Percentiles rank a stretch among this genome's conserved stretches.
These are phyloP conservation scores for Microtus ochrogaster DNA, from an alignment of 2,113 vertebrate genomes.

Conservation along the genomic window DNA sequence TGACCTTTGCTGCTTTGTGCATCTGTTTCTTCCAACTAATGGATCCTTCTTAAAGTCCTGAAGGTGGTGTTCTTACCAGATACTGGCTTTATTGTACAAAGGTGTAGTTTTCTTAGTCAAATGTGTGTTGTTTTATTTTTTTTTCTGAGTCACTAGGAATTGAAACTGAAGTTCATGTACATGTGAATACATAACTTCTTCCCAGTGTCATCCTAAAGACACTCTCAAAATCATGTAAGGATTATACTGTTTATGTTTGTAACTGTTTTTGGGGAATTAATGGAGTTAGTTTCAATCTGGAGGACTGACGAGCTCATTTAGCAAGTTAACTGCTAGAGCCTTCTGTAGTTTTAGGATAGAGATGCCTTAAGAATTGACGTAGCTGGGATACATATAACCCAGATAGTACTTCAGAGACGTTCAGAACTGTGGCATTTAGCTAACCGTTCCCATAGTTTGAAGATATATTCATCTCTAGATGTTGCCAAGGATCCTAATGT, in stretches of 20 bases:
- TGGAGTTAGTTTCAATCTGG: not conserved
- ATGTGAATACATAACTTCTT: not conserved
- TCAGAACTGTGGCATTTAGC: conserved; percentile 71
- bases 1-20: conserved; percentile 6
- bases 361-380: conserved; percentile 54
- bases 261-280: conserved; percentile 23
- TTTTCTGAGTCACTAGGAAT: not conserved
- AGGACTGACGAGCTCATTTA: conserved; percentile 47
- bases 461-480: conserved; percentile 72
- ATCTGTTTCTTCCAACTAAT: not conserved
- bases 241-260: conserved; percentile 43
- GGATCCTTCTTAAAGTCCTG: not conserved
- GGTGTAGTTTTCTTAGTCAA: not conserved
- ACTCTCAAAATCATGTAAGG: conserved; percentile 23
- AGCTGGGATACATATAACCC: conserved; percentile 54
- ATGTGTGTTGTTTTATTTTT: not conserved
- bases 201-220: not conserved
- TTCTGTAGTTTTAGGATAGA: conserved; percentile 47
- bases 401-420: conserved; percentile 55
- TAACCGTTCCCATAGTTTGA: conserved; percentile 60
- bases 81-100: not conserved
- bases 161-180: not conserved
- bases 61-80: not conserved
- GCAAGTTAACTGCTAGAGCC: conserved; percentile 3
- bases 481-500: conserved; percentile 73